Evolutionary conservation across 2,797 vertebrate genomes (phyloP).

Genomic region (Sebastes jordani): DNA sequence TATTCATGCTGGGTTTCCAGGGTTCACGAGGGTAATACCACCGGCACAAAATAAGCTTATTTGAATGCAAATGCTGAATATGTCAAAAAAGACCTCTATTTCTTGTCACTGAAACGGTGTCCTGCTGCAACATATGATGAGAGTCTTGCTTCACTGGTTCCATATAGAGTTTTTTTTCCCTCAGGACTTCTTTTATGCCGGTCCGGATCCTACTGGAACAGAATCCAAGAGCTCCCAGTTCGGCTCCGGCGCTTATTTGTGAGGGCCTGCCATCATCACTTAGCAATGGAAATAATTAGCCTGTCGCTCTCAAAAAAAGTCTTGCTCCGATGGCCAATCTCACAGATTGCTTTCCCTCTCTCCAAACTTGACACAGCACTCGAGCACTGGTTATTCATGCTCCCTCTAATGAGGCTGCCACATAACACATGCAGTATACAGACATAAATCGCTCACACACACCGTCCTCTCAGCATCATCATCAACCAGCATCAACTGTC

Average conservation of each 20-base stretch:
- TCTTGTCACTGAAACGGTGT: background rate
- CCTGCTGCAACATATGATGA: conserved; percentile 5
- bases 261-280: conserved; percentile 48
- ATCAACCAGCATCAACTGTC: background rate
- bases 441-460: background rate
- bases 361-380: conserved; percentile 42
- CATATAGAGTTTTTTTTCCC: conserved; percentile 11
- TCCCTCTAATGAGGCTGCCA: conserved; percentile 20
- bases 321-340: conserved; percentile 30
- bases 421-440: background rate
- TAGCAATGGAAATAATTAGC: conserved; percentile 61
- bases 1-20: background rate
- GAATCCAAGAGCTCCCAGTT: conserved; percentile 16
- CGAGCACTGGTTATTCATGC: conserved; percentile 25
- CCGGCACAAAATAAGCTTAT: background rate
- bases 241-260: conserved; percentile 28
- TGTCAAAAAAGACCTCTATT: background rate
- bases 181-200: background rate
- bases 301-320: conserved; percentile 27
- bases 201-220: conserved; percentile 28
- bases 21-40: background rate
- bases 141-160: conserved; percentile 1
- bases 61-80: conserved; percentile 12
- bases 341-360: conserved; percentile 37
- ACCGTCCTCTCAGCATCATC: background rate